Conservation (phyloP, 64 coral and sea anemone species). For the Actinia tenebrosa region DNA sequence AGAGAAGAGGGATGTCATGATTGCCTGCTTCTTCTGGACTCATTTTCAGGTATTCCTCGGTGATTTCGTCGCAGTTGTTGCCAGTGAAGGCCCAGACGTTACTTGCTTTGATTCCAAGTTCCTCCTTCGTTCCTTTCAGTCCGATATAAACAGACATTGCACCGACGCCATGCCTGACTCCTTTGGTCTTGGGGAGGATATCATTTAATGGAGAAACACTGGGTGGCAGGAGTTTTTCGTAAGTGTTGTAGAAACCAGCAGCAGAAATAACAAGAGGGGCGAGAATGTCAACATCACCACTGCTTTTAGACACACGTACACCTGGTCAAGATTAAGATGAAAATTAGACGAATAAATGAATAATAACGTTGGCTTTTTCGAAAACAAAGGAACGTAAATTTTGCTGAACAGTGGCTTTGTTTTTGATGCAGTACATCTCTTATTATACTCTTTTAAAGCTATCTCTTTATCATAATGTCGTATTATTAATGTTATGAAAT, state of each 20-base stretch:
- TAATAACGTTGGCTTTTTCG: too few species aligned
- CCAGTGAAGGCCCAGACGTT: slow-evolving; percentile 81
- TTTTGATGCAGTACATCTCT: background rate
- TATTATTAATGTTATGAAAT: too few species aligned
- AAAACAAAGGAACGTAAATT: too few species aligned
- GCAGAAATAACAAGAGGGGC: slow-evolving; percentile 76
- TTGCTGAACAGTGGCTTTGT: background rate
- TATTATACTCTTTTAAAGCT: too few species aligned
- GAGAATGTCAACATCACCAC: slow-evolving; percentile 75
- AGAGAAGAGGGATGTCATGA: slow-evolving; percentile 74
- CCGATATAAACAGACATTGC: slow-evolving; percentile 78
- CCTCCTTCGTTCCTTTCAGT: slow-evolving; percentile 73
- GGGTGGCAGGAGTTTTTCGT: slow-evolving; percentile 51
- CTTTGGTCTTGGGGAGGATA: slow-evolving; percentile 19
- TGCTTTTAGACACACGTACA: slow-evolving; percentile 78
- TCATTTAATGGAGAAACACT: slow-evolving; percentile 10
- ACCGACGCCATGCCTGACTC: slow-evolving; percentile 68
- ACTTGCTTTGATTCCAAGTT: slow-evolving; percentile 59
- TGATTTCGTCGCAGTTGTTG: slow-evolving; percentile 64
- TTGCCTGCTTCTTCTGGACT: slow-evolving; percentile 44
- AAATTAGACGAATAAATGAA: background rate
- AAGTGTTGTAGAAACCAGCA: slow-evolving; percentile 88
- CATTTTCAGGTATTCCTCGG: slow-evolving; percentile 40
- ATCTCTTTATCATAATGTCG: too few species aligned
- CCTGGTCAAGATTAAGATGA: slow-evolving; percentile 20